Evolutionary conservation across 2,113 vertebrate genomes (phyloP), one percentile per base, ranked within the genome.

Genomic region (Tenrec ecaudatus): DNA sequence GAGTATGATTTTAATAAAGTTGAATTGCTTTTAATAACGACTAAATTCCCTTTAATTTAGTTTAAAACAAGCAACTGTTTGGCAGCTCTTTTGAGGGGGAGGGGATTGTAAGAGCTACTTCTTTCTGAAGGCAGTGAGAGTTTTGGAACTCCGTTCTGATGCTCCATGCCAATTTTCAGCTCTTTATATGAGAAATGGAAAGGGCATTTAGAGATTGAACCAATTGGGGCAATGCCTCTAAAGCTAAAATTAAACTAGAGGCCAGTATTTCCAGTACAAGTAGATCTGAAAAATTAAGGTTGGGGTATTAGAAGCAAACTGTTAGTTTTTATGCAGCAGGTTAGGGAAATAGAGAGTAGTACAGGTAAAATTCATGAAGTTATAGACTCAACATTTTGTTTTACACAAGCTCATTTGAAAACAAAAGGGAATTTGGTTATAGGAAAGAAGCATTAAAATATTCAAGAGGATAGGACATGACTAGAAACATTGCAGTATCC

Each of bases 21-120:
- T 87, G 68, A 95, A 89, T 96, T 94, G 68, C 31, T 89, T 92
- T 96, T 95, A 95, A 93, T 96, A 95, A 92, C 25, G 7, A 88
- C 76, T 88, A 88, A 95, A 93, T 78, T 95, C 16, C 7, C 75
- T 87, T 96, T 94, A 82, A 90, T 96, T 91, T 76, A 81, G 58
- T 47, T 96, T 85, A 92, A 86, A n/a, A 93, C n/a, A 94, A 84
- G 57, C 19, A 71, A 86, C 47, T 60, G 17, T 66, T 86, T 90
- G 22, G 31, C 53, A 66, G 33, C n/a, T 58, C 88, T 89, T 77
- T 14, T 66, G 14, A n/a, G 80, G 47, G 12, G 47, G 9, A 14
- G 47, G 90, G 68, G 81, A 62, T 57, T 62, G 7, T 31, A 92
- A 27, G 71, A 84, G 53, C 47, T 3, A 1, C 9, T 53, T 53